phyloP scores from a whole-genome alignment of 2,888 invertebrate species.

The Rhopalosiphum nymphaeae region DNA sequence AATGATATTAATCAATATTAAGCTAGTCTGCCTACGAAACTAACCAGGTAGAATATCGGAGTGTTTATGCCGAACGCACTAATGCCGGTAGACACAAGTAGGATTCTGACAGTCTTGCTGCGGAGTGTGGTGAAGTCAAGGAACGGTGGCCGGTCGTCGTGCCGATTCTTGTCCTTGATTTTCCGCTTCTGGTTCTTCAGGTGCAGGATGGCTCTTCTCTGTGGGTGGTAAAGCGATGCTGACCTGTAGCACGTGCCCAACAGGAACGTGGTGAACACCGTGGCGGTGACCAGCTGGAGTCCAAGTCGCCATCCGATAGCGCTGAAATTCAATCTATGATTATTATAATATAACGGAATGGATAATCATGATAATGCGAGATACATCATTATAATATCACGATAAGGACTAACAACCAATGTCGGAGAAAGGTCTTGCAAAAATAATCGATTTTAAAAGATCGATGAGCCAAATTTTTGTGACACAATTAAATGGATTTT shows the following conservation, averaged over 20 bases:
- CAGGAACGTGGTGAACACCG: constrained; percentile 85
- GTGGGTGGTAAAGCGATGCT: constrained; percentile 89
- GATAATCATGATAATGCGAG: no score
- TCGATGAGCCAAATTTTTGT: neutral
- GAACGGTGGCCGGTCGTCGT: constrained; percentile 85
- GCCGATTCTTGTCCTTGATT: constrained; percentile 79
- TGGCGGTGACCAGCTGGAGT: constrained; percentile 87
- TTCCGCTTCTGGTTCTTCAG: constrained; percentile 89
- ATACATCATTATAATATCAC: neutral
- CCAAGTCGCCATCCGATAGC: constrained; percentile 79
- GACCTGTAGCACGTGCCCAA: constrained; percentile 90
- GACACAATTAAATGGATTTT: neutral
- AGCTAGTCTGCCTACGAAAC: neutral
- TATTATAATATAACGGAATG: no score
- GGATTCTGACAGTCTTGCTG: constrained; percentile 86
- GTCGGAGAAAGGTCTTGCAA: neutral
- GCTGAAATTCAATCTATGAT: constrained; percentile 65
- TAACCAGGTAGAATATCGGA: constrained; percentile 83
- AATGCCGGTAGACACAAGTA: constrained; percentile 84
- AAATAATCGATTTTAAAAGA: neutral
- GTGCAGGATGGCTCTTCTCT: constrained; percentile 87
- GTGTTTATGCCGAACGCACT: constrained; percentile 87
- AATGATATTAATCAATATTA: neutral
- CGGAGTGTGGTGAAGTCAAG: constrained; percentile 88
- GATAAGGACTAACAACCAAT: neutral